phyloP scores from a whole-genome alignment of 2,888 invertebrate species.

The Athalia circularis region DNA sequence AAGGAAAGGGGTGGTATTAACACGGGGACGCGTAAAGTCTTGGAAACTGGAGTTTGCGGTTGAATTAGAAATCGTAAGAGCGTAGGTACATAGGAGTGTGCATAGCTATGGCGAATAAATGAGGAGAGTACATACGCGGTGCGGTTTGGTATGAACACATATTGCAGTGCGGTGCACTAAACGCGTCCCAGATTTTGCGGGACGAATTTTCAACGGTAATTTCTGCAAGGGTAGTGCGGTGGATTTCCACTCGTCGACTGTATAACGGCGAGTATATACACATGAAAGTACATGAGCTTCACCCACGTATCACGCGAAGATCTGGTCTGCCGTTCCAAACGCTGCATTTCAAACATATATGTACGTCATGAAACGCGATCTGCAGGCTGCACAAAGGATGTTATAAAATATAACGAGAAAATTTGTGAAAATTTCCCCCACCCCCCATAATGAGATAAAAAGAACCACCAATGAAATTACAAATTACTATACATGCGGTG shows the following conservation, averaged over 20 bases:
- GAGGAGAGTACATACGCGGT: no score
- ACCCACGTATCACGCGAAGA: background rate
- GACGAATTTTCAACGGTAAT: no score
- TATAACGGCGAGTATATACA: background rate
- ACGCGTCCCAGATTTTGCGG: slow-evolving; percentile 38
- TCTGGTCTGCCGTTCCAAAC: no score
- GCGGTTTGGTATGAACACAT: no score
- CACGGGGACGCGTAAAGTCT: slow-evolving; percentile 31
- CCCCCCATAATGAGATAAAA: no score
- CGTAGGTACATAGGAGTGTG: background rate
- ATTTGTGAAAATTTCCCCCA: background rate
- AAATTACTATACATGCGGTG: no score
- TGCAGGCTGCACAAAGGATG: background rate
- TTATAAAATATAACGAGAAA: slow-evolving; percentile 38
- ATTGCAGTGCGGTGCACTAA: slow-evolving; percentile 40
- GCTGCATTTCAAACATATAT: no score
- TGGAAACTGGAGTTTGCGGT: slow-evolving; percentile 27
- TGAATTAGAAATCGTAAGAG: slow-evolving; percentile 23
- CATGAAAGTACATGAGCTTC: background rate
- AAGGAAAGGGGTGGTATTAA: slow-evolving; percentile 43
- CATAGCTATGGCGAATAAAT: no score
- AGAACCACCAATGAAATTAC: no score
- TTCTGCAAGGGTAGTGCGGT: no score
- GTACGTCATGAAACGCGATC: no score
- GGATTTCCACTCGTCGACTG: no score